Evolutionary conservation across 2,797 vertebrate genomes (phyloP).

Genomic region (Graptemys geographica): DNA sequence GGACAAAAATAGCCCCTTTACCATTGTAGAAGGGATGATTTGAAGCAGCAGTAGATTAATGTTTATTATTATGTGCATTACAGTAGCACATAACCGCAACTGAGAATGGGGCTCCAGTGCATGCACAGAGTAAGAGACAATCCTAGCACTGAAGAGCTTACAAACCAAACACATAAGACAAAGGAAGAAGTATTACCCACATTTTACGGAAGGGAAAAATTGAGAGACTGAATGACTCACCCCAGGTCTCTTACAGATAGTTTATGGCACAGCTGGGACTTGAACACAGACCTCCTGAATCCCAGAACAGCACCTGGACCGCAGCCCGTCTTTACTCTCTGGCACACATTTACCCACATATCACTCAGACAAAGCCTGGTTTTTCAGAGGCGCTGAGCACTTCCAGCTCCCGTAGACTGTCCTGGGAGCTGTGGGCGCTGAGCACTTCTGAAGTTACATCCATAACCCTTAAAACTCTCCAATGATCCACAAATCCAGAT

Average conservation of each 20-base stretch:
- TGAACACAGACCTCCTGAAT: background rate
- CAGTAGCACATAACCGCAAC: background rate
- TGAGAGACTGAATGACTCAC: background rate
- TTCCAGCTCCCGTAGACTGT: background rate
- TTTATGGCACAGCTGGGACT: background rate
- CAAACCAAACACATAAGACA: background rate
- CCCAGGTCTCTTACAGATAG: background rate
- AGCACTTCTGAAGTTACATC: background rate
- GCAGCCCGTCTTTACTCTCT: background rate
- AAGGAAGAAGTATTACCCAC: background rate
- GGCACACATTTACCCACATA: background rate
- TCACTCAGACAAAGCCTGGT: background rate
- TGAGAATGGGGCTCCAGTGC: background rate
- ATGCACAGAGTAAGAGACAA: background rate
- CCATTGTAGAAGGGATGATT: background rate
- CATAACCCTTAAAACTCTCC: background rate
- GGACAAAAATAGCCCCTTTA: background rate
- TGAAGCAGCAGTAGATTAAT: background rate
- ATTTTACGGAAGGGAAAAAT: background rate
- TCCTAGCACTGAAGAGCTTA: background rate
- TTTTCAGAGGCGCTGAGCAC: background rate
- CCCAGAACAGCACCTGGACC: background rate
- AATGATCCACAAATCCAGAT: background rate
- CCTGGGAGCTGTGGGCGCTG: background rate
- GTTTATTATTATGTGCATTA: background rate